Conservation (phyloP, 2,888 invertebrate genomes). For the Tinea pellionella region DNA sequence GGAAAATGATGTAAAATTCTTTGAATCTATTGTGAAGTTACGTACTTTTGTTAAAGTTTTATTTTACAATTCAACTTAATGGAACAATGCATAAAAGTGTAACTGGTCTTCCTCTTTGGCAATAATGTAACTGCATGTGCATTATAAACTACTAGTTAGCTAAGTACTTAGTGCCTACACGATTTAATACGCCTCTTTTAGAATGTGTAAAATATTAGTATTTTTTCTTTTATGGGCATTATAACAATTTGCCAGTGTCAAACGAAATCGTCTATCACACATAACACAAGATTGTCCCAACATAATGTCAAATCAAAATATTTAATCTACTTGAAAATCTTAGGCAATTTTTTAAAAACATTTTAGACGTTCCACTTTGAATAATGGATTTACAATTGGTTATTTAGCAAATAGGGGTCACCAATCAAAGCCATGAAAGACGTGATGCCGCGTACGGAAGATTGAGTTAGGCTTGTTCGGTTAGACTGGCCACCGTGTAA, state of each 20-base stretch:
- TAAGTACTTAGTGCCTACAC: too few relatives aligned
- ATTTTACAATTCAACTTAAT: background rate
- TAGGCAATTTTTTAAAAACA: background rate
- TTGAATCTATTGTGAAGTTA: background rate
- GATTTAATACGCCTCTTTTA: too few relatives aligned
- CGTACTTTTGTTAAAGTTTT: background rate
- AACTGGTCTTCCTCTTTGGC: background rate
- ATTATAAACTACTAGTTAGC: too few relatives aligned
- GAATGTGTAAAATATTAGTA: too few relatives aligned
- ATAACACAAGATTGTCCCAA: too few relatives aligned
- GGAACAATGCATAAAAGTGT: background rate
- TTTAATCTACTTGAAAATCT: too few relatives aligned
- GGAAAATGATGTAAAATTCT: background rate
- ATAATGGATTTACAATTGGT: conserved; percentile 6
- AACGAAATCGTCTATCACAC: too few relatives aligned
- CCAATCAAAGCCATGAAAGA: background rate
- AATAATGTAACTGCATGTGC: background rate
- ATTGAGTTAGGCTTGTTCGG: background rate
- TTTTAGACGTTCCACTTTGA: background rate
- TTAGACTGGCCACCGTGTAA: background rate
- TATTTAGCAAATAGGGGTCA: conserved; percentile 1
- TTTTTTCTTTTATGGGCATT: too few relatives aligned
- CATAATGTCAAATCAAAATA: too few relatives aligned
- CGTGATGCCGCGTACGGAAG: background rate
- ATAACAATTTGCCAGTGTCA: too few relatives aligned